Evolutionary conservation across 2,888 invertebrate species (phyloP).

Genomic region (Ypsolopha sequella): DNA sequence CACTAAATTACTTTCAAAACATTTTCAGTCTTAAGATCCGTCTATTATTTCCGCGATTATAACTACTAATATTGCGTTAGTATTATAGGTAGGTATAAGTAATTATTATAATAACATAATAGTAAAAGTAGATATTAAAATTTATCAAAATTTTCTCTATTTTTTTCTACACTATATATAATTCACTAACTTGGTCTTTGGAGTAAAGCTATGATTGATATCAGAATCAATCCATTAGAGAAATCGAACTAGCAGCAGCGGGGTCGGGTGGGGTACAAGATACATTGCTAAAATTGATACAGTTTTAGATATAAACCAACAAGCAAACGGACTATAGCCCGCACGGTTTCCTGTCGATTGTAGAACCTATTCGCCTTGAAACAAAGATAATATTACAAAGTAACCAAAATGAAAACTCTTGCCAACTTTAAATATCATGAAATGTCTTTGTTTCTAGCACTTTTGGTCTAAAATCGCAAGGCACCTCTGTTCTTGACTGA

Average conservation of each 20-base stretch:
- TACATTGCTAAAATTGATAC: too few species aligned
- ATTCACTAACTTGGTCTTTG: slow-evolving; percentile 6
- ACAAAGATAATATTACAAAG: too few species aligned
- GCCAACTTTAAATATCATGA: too few species aligned
- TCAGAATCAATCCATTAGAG: neutral
- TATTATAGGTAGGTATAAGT: neutral
- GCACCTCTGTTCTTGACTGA: too few species aligned
- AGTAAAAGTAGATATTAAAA: slow-evolving; percentile 2
- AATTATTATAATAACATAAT: neutral
- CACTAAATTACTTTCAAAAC: slow-evolving; percentile 18
- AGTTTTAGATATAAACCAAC: too few species aligned
- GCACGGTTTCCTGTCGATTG: too few species aligned
- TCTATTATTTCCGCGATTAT: slow-evolving; percentile 33
- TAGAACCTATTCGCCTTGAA: too few species aligned
- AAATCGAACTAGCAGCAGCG: neutral
- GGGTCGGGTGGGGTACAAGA: neutral
- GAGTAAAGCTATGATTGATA: slow-evolving; percentile 6
- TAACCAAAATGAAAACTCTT: too few species aligned
- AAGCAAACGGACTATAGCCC: too few species aligned
- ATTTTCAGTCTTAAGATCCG: slow-evolving; percentile 58
- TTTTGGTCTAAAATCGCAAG: too few species aligned
- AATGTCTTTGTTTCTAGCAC: too few species aligned
- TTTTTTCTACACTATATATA: neutral
- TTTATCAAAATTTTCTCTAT: slow-evolving; percentile 2
- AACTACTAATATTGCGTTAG: slow-evolving; percentile 17